Evolutionary conservation across 2,888 invertebrate species (phyloP).

Genomic region (Nephrotoma appendiculata): DNA sequence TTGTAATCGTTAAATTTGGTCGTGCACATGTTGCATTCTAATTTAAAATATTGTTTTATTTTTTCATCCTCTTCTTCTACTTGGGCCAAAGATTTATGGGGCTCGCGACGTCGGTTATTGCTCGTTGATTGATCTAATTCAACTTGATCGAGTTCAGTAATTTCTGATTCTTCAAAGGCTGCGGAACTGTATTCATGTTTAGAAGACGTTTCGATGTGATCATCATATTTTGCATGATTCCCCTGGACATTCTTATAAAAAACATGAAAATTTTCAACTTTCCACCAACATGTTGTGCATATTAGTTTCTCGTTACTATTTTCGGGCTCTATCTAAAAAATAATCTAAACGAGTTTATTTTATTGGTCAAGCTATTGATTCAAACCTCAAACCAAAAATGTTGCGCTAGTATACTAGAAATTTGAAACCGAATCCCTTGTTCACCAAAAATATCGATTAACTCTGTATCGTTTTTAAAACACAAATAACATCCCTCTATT

Average conservation of each 20-base stretch:
- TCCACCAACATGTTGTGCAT: conserved; percentile 26
- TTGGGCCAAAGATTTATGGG: background rate
- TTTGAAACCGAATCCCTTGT: conserved; percentile 20
- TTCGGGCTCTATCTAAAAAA: conserved; percentile 20
- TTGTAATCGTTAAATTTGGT: conserved; percentile 8
- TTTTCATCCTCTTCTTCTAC: background rate
- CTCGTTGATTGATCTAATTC: background rate
- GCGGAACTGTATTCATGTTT: background rate
- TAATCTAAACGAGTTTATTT: background rate
- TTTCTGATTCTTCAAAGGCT: background rate
- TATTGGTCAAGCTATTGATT: background rate
- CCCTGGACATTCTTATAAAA: conserved; percentile 25
- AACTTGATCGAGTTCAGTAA: background rate
- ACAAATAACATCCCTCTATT: background rate
- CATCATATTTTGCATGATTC: conserved; percentile 22
- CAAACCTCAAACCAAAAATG: conserved; percentile 31
- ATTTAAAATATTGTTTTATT: conserved; percentile 9
- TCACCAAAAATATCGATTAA: conserved; percentile 21
- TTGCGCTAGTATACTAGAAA: conserved; percentile 22
- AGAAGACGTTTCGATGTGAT: conserved; percentile 16
- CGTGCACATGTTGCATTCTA: conserved; percentile 15
- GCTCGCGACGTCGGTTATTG: background rate
- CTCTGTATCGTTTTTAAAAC: background rate
- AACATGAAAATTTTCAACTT: conserved; percentile 25
- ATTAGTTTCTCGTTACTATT: conserved; percentile 25